A percentile compares a stretch with the other conserved stretches of the same genome.
Conservation (phyloP, 30 jellyfish, hydroid and myxozoan genomes). For the Mastigias papua region DNA sequence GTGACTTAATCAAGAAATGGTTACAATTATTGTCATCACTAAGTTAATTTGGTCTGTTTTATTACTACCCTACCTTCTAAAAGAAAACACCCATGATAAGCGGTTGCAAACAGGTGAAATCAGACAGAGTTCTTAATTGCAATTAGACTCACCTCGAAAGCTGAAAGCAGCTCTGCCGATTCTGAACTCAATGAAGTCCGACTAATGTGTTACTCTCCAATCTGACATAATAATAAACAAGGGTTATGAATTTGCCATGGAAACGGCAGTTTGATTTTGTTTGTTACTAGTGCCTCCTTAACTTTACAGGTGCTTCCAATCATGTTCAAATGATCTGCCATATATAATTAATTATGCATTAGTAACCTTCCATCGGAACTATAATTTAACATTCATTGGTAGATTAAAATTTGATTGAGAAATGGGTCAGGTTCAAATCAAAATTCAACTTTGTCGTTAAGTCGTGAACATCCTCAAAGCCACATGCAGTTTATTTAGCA, state of each 20-base stretch:
- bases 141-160: neutral
- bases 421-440: neutral
- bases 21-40: no score
- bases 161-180: neutral
- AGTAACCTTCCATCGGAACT: neutral
- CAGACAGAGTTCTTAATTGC: neutral
- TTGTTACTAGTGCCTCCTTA: slow-evolving; percentile 22
- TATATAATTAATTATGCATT: slow-evolving; percentile 1
- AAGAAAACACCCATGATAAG: no score
- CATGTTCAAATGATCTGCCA: slow-evolving; percentile 7
- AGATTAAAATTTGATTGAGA: neutral
- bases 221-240: neutral
- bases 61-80: no score
- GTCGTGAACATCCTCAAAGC: neutral
- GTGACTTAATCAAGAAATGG: no score
- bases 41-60: no score
- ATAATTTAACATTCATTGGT: neutral
- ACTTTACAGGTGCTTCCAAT: slow-evolving; percentile 54
- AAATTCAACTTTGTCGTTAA: neutral
- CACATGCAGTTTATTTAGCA: no score
- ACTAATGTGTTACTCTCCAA: neutral
- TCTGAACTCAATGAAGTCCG: neutral
- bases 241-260: slow-evolving; percentile 1
- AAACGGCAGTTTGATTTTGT: slow-evolving; percentile 8
- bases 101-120: neutral